Base-by-base conservation (phyloP, 2,888 invertebrate genomes). In the Oscheius sp. region DNA sequence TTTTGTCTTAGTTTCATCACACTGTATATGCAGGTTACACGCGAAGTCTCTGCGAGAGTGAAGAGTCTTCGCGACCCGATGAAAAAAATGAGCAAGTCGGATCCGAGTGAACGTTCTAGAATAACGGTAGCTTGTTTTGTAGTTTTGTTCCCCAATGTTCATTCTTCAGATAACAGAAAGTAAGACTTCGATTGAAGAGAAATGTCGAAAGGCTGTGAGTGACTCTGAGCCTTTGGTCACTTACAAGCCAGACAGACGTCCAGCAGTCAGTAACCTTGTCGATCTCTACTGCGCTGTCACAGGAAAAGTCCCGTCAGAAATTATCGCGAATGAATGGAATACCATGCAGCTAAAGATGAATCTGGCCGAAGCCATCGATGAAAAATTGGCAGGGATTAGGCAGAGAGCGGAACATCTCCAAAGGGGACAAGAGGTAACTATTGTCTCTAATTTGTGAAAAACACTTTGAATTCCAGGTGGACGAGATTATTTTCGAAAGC, bases 81-180 rank as follows among this genome's bases (percentile, higher is more conserved):
- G 0, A 94, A 94, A 88, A 99, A 99, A 92, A 99, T 99, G 99
- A 98, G 98, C 11, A 99, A 99, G 91, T 98, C 98, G 0, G 94
- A 95, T 88, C 89, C 91, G 0, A 94, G 95, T 90, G 90, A 92
- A 0, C 93, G 93, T 87, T 93, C 94, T 79, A 92, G 94, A 72
- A 94, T 99, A 89, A 89, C 92, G 9, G 92, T 93, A 42, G 42
- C 7, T 42, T 55, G 5, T 35, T 63, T 71, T 53, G 0, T 21
- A 21, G 0, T 21, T 21, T 21, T 21, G 21, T 21, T 21, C 21
- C 21, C 21, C 21, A 21, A 21, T 21, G 21, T 21, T 21, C 55
- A 21, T 2, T 55, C 65, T 79, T 32, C 63, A 81, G 78, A 73
- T 81, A n/a, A 78, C 70, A 1, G 82, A 82, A 29, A 57, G 62